Base-by-base conservation (phyloP, 2,113 vertebrate species). In the Ia io region DNA sequence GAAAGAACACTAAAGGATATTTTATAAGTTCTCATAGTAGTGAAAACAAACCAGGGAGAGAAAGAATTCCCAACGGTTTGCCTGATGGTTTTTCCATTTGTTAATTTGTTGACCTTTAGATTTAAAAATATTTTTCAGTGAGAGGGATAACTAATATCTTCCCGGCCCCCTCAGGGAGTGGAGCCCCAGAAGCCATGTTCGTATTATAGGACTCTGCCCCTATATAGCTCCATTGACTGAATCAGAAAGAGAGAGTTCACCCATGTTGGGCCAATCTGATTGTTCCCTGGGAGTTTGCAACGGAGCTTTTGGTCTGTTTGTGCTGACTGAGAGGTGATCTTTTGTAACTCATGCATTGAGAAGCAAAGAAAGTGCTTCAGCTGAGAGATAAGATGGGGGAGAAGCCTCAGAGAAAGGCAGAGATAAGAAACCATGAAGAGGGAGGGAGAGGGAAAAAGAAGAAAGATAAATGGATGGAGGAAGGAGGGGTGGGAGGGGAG, bases 121-220 rank as follows among this genome's bases (percentile, higher is more conserved):
- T 94, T 88, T 70, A 63, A 40, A 88, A 91, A 63, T 88, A 74
- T 78, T 96, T 88, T 85, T 95, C 71, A 67, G 16, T 79, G 40
- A 88, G n/a, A 96, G 9, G 40, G 18, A 35, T 76, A 92, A 79
- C 25, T 40, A 61, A 51, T 87, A 70, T 86, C 28, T 83, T 91
- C 51, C 79, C 20, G 44, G 6, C 5, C 22, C 14, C 22, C 18
- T 82, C 16, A 85, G 32, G 44, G 30, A 88, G 11, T 82, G 9
- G 59, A 59, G 9, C 20, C 28, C 23, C 25, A 73, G 77, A 93
- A 56, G 35, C 17, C 83, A n/a, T 47, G 7, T 35, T 93, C 32
- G 6, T 56, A 1, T 28, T 42, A 4, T 44, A 69, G 90, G 71
- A 67, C 4, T 69, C 84, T 93, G 82, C 4, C 10, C 17, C 12